Evolutionary conservation across 2,113 vertebrate species (phyloP), one percentile per base, ranked within the genome.

Genomic region (Zootoca vivipara): DNA sequence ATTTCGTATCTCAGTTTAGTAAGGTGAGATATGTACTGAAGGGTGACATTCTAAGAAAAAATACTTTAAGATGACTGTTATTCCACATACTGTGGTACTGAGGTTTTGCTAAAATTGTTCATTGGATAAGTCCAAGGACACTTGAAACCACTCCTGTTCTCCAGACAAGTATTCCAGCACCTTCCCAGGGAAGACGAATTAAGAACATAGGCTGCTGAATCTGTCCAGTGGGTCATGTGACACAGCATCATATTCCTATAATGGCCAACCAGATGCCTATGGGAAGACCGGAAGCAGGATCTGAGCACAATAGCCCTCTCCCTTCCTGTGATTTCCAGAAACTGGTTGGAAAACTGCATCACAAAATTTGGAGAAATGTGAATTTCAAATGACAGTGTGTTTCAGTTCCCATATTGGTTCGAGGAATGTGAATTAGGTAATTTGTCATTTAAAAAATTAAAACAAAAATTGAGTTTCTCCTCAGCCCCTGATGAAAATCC

Each of bases 161-260:
- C 22, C 62, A 7, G 0, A 26, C 16, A 26, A 69, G 83, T 87
- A 33, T 3, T 72, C 1, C 16, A 35, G 0, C 28, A 38, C 75
- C 69, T 69, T 80, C 5, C 24, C 0, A 0, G 38, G 62, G 18
- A 70, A 46, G 0, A 62, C 62, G 46, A 52, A 52, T 52, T 52
- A 52, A 72, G 35, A 52, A 85, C 33, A 67, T 0, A 7, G 62
- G 67, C 64, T 84, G 20, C 38, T 81, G 70, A 81, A 0, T 9
- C 74, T 90, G 8, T 3, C 58, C 7, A 12, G 40, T 83, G 38
- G 1, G 82, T 87, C 67, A 40, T 78, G 26, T 72, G 67, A 85
- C 26, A 9, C 46, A 12, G 10, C 46, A 52, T 26, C 64, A 67
- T 67, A 67, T 67, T 26, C 26, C 8, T 67, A 67, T 26, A 67